phyloP scores from a whole-genome alignment of 2,113 vertebrate species.

The Zeus faber region DNA sequence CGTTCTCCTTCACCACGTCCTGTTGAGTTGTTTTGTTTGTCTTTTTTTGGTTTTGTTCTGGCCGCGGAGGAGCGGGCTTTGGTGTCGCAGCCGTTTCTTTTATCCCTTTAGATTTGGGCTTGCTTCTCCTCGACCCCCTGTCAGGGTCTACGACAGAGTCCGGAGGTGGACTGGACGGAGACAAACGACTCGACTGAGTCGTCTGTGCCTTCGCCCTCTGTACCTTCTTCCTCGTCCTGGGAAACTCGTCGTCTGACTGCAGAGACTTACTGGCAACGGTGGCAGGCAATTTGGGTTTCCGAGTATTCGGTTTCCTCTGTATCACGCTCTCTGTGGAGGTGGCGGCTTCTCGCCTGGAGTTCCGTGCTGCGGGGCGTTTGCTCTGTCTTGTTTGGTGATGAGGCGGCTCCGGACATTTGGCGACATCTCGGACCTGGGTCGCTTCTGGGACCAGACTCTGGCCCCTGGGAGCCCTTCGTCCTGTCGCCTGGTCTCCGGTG shows the following conservation, averaged over 20 bases:
- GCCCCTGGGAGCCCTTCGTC: conserved; percentile 7
- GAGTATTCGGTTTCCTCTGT: background rate
- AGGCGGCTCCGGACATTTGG: background rate
- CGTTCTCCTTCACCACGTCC: conserved; percentile 50
- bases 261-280: background rate
- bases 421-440: background rate
- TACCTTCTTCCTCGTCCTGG: background rate
- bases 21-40: background rate
- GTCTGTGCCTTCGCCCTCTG: conserved; percentile 2
- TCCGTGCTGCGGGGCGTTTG: background rate
- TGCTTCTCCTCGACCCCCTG: background rate
- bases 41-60: too few relatives aligned
- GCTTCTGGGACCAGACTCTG: background rate
- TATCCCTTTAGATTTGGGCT: conserved; percentile 9
- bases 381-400: conserved; percentile 4
- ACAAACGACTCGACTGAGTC: background rate
- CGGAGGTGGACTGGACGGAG: background rate
- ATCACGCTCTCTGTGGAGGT: background rate
- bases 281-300: background rate
- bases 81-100: background rate
- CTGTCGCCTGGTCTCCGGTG: background rate
- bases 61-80: conserved; percentile 4
- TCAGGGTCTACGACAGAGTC: too few relatives aligned
- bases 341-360: background rate
- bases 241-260: background rate